A percentile compares a stretch with the other conserved stretches of the same genome.
Evolutionary conservation across 2,113 vertebrate genomes (phyloP).

Genomic region (Zosterops hypoxanthus): DNA sequence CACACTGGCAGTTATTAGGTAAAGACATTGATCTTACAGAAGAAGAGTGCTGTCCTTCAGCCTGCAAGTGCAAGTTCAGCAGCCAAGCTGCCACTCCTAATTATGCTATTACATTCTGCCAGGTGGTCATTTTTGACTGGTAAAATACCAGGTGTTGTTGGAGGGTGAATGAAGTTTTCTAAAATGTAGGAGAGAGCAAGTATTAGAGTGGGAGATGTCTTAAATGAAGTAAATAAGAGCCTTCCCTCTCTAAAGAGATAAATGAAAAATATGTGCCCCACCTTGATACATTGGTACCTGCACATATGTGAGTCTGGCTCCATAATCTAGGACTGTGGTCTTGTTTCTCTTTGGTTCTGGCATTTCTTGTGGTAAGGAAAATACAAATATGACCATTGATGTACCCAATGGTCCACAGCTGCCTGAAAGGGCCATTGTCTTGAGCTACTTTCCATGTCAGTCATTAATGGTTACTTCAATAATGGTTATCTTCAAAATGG

Average conservation of each 20-base stretch:
- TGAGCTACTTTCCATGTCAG: not conserved
- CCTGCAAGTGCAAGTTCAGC: not conserved
- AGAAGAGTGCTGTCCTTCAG: not conserved
- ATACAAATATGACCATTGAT: not conserved
- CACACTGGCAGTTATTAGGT: not conserved
- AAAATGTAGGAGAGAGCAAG: not conserved
- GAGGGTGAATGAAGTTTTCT: not conserved
- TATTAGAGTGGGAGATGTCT: not conserved
- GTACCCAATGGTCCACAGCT: not conserved
- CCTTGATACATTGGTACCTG: not conserved
- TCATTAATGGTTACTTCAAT: fast-evolving
- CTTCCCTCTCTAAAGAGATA: not conserved
- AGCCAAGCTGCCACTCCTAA: not conserved
- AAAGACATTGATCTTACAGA: not conserved
- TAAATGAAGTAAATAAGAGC: not conserved
- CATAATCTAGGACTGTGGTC: not conserved
- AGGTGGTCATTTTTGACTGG: not conserved
- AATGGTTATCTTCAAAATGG: not conserved
- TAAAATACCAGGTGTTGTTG: not conserved
- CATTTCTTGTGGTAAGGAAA: not conserved
- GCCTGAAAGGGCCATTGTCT: not conserved
- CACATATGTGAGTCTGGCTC: not conserved
- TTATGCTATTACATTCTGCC: not conserved
- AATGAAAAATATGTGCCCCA: not conserved
- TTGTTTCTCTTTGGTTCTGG: not conserved